Conservation (phyloP, 1,140 invertebrate genomes). For the Lasioglossum baleicum region DNA sequence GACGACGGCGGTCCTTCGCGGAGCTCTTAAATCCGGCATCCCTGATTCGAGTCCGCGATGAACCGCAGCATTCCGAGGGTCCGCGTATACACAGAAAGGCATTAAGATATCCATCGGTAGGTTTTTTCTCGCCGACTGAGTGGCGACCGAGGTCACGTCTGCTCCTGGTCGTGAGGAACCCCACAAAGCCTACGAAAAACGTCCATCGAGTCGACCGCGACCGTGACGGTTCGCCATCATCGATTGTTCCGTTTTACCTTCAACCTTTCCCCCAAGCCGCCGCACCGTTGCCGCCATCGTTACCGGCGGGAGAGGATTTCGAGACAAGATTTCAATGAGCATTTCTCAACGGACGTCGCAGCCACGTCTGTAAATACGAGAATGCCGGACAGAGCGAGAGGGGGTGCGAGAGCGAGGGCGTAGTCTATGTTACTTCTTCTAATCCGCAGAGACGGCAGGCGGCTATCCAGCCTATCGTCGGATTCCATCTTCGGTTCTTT, state of each 20-base stretch:
- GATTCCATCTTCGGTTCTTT: constrained; percentile 52
- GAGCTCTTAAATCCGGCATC: neutral
- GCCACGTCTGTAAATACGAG: constrained; percentile 38
- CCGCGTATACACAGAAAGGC: constrained; percentile 26
- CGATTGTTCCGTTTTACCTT: constrained; percentile 59
- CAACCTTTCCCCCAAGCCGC: constrained; percentile 9
- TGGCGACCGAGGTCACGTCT: constrained; percentile 49
- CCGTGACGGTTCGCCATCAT: constrained; percentile 58
- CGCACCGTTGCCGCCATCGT: neutral
- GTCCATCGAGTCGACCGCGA: constrained; percentile 26
- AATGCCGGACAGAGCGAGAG: neutral
- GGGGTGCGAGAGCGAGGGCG: constrained; percentile 5
- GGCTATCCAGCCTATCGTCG: constrained; percentile 23
- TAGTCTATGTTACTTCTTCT: constrained; percentile 16
- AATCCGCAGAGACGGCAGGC: constrained; percentile 22
- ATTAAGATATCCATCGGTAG: constrained; percentile 57
- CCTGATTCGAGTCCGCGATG: constrained; percentile 37
- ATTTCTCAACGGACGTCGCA: constrained; percentile 48
- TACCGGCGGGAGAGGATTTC: constrained; percentile 24
- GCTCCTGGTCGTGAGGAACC: constrained; percentile 52
- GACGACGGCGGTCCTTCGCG: neutral
- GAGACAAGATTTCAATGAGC: constrained; percentile 53
- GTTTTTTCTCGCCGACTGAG: constrained; percentile 32
- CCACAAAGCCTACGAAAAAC: constrained; percentile 49
- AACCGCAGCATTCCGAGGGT: constrained; percentile 42